Percentiles rank a stretch among this genome's conserved stretches.
These are phyloP conservation scores for Ranitomeya imitator DNA, from an alignment of 2,113 vertebrate genomes.

Conservation along the genomic window DNA sequence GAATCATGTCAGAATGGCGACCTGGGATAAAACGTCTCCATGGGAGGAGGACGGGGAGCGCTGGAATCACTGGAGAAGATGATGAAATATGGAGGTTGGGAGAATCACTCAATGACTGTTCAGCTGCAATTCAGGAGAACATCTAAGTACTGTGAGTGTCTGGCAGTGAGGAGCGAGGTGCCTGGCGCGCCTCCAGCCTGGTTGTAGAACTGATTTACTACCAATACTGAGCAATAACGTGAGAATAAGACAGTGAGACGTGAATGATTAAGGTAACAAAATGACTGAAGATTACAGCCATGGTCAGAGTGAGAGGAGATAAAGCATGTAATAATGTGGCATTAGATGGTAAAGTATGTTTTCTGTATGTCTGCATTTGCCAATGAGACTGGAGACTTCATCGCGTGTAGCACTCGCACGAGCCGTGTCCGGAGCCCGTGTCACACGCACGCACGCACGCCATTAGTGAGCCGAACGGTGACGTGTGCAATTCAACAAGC, in stretches of 20 bases:
- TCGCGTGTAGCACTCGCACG: slow-evolving; percentile 5
- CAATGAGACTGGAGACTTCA: background rate
- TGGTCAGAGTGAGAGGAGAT: slow-evolving; percentile 30
- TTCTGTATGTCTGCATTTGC: background rate
- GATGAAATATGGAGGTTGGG: background rate
- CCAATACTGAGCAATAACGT: slow-evolving; percentile 1
- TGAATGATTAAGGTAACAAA: slow-evolving; percentile 22
- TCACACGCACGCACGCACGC: slow-evolving; percentile 4
- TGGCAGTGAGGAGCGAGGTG: slow-evolving; percentile 19
- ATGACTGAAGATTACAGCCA: slow-evolving; percentile 42
- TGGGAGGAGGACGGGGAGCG: background rate
- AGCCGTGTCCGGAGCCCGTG: background rate
- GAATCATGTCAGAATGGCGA: background rate
- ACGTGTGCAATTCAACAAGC: slow-evolving; percentile 22
- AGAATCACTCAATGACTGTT: background rate
- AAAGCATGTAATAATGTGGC: slow-evolving; percentile 6
- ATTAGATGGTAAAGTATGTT: background rate
- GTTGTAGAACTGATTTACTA: slow-evolving; percentile 23
- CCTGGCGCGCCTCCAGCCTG: slow-evolving; percentile 5
- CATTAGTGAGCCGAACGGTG: background rate
- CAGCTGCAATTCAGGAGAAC: slow-evolving; percentile 1
- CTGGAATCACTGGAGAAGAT: background rate
- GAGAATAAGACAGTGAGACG: background rate
- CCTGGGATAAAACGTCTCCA: background rate
- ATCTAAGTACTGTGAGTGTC: background rate